Conservation (phyloP, 2,888 invertebrate genomes). For the Gandaritis pyraliata region DNA sequence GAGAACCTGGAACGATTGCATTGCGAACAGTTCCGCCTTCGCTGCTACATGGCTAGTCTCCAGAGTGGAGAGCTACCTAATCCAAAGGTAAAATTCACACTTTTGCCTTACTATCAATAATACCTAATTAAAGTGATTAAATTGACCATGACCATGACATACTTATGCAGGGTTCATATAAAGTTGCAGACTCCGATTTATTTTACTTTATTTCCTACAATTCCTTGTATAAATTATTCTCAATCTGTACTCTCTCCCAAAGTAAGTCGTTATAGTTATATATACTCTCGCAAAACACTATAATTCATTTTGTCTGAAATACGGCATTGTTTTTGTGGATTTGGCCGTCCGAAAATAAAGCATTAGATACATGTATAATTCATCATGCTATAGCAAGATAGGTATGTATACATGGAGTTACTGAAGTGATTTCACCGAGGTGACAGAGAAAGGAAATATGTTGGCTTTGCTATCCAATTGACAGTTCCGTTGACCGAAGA, state of each 20-base stretch:
- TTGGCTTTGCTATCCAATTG: slow-evolving; percentile 71
- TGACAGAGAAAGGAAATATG: slow-evolving; percentile 63
- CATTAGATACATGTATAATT: slow-evolving; percentile 51
- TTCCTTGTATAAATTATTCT: slow-evolving; percentile 36
- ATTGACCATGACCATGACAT: no score
- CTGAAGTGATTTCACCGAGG: slow-evolving; percentile 63
- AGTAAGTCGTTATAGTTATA: slow-evolving; percentile 26
- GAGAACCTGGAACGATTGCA: slow-evolving; percentile 98
- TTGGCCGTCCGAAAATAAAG: slow-evolving; percentile 34
- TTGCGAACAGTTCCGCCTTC: slow-evolving; percentile 97
- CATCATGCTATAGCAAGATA: slow-evolving; percentile 55
- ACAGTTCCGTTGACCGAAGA: slow-evolving; percentile 70
- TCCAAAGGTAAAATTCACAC: slow-evolving; percentile 91
- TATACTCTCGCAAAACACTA: slow-evolving; percentile 30
- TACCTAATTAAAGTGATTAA: no score
- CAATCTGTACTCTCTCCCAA: slow-evolving; percentile 21
- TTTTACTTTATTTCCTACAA: slow-evolving; percentile 32
- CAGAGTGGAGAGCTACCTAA: slow-evolving; percentile 98
- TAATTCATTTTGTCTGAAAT: slow-evolving; percentile 39
- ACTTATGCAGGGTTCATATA: no score
- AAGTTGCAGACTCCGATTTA: no score
- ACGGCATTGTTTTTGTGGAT: slow-evolving; percentile 36
- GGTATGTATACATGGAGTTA: slow-evolving; percentile 42
- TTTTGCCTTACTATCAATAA: not conserved
- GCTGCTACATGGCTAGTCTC: slow-evolving; percentile 98